Evolutionary conservation across 2,113 vertebrate genomes (phyloP), one percentile per base, ranked within the genome.

Genomic region (Ctenodactylus gundi): DNA sequence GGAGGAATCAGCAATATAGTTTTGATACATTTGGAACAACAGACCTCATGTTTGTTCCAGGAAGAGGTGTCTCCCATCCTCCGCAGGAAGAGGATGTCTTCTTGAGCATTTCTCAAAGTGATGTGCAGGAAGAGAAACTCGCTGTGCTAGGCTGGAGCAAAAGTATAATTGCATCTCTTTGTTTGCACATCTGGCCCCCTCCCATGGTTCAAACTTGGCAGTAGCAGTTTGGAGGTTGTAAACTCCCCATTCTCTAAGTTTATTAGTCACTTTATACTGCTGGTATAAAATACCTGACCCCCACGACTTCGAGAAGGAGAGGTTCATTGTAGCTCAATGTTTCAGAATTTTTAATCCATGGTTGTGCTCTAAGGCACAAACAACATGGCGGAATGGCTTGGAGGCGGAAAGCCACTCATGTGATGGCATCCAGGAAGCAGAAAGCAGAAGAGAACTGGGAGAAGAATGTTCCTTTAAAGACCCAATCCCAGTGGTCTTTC

Each of bases 51-150:
- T 27, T 72, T 36, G 7, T 5, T 88, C 17, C 34, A 0, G 23
- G 31, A 53, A 46, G 81, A 83, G 25, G 39, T 75, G 72, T 84
- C 27, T 21, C 10, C 2, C 0, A 0, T 4, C 7, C 31, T 73
- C 3, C 6, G 17, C 12, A 36, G 57, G 20, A 89, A 68, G n/a
- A 75, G 5, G 11, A 7, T 36, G 6, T 34, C 7, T 11, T 14
- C 25, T 53, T 46, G 83, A 41, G 9, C 10, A 15, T 0, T 53
- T 44, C 5, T 70, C 25, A 60, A 39, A 13, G 23, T 88, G 36
- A 23, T 1, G 13, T 20, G 15, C n/a, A 64, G 27, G 36, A 39
- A 2, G 21, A 60, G 23, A 0, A 1, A 6, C 5, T 15, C n/a
- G 1, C 3, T 20, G 6, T 0, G 7, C 44, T 8, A 67, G 20